Evolutionary conservation across 1,140 invertebrate genomes (phyloP).

Genomic region (Macrobrachium rosenbergii): DNA sequence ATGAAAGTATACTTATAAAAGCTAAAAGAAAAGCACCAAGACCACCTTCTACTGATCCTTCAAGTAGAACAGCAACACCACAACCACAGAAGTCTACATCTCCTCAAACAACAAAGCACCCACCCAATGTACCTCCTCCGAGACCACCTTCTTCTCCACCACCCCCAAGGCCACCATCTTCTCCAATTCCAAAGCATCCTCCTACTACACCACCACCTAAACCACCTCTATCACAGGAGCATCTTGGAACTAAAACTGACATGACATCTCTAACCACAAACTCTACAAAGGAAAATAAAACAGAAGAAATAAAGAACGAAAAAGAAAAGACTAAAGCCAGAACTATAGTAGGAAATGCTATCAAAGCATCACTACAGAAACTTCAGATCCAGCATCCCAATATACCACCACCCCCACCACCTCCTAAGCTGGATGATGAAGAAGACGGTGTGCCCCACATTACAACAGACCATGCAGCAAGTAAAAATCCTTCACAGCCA

Average conservation of each 20-base stretch:
- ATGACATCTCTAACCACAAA: background rate
- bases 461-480: background rate
- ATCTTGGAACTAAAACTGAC: background rate
- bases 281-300: background rate
- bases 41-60: conserved; percentile 30
- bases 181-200: background rate
- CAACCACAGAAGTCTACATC: background rate
- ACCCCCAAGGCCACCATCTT: background rate
- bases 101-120: background rate
- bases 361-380: background rate
- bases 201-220: background rate
- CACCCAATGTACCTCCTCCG: background rate
- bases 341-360: background rate
- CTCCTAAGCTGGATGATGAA: background rate
- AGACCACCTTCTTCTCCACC: background rate
- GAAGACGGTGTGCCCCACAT: too few relatives aligned
- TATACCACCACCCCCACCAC: conserved; percentile 29
- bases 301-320: background rate
- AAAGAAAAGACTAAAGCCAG: background rate
- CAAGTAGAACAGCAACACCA: background rate
- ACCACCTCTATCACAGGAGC: background rate
- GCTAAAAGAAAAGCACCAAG: conserved; percentile 40
- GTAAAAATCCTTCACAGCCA: background rate
- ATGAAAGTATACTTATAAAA: background rate
- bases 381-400: background rate